Evolutionary conservation across 2,113 vertebrate species (phyloP).

Genomic region (Oceanites oceanicus): DNA sequence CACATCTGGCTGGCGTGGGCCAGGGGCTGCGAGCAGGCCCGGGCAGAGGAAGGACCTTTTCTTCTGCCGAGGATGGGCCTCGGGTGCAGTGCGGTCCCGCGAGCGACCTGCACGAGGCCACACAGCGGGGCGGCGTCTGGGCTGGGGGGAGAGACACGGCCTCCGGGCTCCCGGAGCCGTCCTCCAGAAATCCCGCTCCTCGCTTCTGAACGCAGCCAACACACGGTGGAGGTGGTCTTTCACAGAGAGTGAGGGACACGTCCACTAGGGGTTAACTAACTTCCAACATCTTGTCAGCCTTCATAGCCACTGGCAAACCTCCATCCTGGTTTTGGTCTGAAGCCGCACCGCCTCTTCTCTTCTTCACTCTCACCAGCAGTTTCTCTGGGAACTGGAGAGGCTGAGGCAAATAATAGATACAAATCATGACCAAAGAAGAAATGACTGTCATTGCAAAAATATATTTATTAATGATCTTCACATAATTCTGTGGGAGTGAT

Average conservation of each 20-base stretch:
- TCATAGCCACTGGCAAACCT: background rate
- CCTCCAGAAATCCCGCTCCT: background rate
- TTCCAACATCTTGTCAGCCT: accelerated
- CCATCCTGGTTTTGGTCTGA: background rate
- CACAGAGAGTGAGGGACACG: accelerated
- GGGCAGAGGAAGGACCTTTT: background rate
- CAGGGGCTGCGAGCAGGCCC: background rate
- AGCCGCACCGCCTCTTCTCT: background rate
- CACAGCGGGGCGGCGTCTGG: background rate
- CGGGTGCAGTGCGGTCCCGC: accelerated
- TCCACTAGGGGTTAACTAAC: too few species aligned
- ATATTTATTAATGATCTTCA: slow-evolving; percentile 64
- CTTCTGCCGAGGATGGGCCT: background rate
- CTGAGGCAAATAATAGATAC: slow-evolving; percentile 21
- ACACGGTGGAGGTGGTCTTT: accelerated
- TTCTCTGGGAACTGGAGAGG: background rate
- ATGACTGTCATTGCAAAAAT: slow-evolving; percentile 51
- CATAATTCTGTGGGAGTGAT: slow-evolving; percentile 53
- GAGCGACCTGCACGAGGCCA: background rate
- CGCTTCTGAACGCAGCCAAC: accelerated
- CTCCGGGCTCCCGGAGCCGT: accelerated
- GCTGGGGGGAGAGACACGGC: background rate
- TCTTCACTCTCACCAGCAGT: background rate
- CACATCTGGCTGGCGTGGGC: accelerated
- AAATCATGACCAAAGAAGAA: slow-evolving; percentile 56